A percentile compares a stretch with the other conserved stretches of the same genome.
These are phyloP conservation scores for Chrysopa pallens DNA, from an alignment of 1,140 invertebrate species.

Conservation along the genomic window DNA sequence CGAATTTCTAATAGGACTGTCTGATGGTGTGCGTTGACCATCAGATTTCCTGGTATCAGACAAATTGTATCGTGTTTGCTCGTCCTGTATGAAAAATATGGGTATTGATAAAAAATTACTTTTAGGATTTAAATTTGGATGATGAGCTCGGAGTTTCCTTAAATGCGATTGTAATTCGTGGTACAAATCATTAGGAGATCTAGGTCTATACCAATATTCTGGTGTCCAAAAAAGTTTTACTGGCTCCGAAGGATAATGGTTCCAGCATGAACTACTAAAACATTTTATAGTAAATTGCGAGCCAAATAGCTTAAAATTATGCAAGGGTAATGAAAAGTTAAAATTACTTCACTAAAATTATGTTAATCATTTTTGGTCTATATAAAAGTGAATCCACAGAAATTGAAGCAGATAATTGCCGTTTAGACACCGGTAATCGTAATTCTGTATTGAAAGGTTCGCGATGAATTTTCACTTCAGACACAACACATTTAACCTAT, in stretches of 20 bases:
- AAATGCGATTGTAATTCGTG: conserved; percentile 24
- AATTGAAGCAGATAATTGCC: conserved; percentile 22
- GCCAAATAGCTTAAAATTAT: neutral
- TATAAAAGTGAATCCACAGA: conserved; percentile 18
- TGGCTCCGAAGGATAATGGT: conserved; percentile 1
- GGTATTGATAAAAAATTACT: too few species aligned
- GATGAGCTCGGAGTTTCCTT: conserved; percentile 9
- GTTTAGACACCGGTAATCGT: conserved; percentile 21
- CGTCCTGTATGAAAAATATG: too few species aligned
- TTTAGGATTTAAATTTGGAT: neutral
- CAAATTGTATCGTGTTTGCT: too few species aligned
- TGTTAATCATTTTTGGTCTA: conserved; percentile 6
- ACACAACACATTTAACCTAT: conserved; percentile 19
- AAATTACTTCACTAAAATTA: conserved; percentile 3
- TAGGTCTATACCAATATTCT: conserved; percentile 32
- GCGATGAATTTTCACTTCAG: conserved; percentile 19
- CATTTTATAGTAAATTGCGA: neutral
- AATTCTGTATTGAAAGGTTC: conserved; percentile 19
- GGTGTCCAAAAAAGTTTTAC: conserved; percentile 33
- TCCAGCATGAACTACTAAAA: too few species aligned
- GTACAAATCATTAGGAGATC: conserved; percentile 24
- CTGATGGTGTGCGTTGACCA: too few species aligned
- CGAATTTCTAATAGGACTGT: too few species aligned
- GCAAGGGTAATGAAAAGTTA: conserved; percentile 5
- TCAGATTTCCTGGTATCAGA: too few species aligned